phyloP scores from a whole-genome alignment of 2,888 invertebrate genomes.

The Antheraea yamamai region DNA sequence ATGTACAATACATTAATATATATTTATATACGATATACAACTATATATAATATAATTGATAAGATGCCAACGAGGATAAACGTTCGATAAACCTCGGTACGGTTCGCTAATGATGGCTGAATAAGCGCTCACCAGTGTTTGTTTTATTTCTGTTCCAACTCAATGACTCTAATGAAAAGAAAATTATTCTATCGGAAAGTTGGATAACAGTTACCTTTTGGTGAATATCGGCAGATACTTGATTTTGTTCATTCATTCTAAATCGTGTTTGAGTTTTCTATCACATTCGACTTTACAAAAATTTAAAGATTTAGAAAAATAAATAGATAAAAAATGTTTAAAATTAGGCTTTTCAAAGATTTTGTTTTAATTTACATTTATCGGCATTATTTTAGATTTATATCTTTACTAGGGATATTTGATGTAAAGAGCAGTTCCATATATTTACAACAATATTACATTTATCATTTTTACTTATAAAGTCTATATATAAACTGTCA shows the following conservation, averaged over 20 bases:
- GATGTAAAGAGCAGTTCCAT: neutral
- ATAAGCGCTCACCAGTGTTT: slow-evolving; percentile 45
- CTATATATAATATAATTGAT: neutral
- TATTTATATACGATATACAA: no score
- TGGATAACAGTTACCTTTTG: slow-evolving; percentile 32
- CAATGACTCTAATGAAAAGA: slow-evolving; percentile 43
- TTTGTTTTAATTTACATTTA: neutral
- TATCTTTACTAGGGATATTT: neutral
- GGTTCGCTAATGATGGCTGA: slow-evolving; percentile 43
- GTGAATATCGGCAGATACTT: slow-evolving; percentile 32
- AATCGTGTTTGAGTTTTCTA: neutral
- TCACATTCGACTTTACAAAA: no score
- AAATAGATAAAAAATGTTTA: neutral
- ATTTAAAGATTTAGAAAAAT: neutral
- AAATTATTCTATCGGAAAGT: slow-evolving; percentile 46
- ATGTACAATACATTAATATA: no score
- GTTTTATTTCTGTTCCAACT: slow-evolving; percentile 47
- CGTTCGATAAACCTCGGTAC: neutral
- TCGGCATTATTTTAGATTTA: neutral
- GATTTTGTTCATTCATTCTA: slow-evolving; percentile 28
- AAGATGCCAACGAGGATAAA: slow-evolving; percentile 1
- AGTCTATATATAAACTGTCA: neutral
- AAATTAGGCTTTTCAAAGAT: neutral
- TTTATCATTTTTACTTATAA: neutral
- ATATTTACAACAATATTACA: neutral